Percentiles rank a stretch among this genome's conserved stretches.
phyloP scores from a whole-genome alignment of 2,113 vertebrate genomes.

The Sphaerodactylus townsendi region DNA sequence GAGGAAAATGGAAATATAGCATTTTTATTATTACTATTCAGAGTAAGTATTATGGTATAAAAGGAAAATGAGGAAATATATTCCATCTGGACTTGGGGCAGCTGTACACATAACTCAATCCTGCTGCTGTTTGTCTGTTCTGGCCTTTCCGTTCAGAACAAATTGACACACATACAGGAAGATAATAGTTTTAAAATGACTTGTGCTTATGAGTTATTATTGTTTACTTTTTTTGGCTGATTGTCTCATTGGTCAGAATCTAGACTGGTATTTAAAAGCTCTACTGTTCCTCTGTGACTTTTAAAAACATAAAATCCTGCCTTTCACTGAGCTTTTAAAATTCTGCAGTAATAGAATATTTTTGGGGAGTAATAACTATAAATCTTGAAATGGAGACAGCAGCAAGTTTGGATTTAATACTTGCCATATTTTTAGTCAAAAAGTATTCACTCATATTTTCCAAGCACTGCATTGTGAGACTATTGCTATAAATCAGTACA shows the following conservation, averaged over 20 bases:
- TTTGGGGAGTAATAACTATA: neutral
- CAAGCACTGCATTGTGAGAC: conserved; percentile 7
- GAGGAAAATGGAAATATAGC: conserved; percentile 33
- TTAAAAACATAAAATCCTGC: conserved; percentile 22
- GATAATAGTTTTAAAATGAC: conserved; percentile 63
- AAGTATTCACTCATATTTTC: conserved; percentile 32
- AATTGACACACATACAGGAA: conserved; percentile 69
- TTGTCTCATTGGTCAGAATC: conserved; percentile 29
- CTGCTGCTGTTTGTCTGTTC: conserved; percentile 71
- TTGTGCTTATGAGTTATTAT: conserved; percentile 61
- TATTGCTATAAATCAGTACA: neutral
- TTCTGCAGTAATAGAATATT: neutral
- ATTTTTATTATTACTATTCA: conserved; percentile 50
- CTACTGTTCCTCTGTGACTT: conserved; percentile 29
- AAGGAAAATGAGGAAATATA: conserved; percentile 70
- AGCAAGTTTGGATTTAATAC: neutral
- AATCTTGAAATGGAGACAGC: neutral
- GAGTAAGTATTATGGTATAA: conserved; percentile 45
- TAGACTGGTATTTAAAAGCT: conserved; percentile 33
- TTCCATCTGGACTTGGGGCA: conserved; percentile 72
- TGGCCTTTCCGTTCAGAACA: conserved; percentile 72
- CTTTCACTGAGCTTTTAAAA: conserved; percentile 42
- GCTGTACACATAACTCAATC: conserved; percentile 72
- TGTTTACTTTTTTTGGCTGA: conserved; percentile 51
- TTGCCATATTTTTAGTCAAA: neutral